Conservation (phyloP, 1,140 invertebrate genomes). For the Rhizoglyphus robini region DNA sequence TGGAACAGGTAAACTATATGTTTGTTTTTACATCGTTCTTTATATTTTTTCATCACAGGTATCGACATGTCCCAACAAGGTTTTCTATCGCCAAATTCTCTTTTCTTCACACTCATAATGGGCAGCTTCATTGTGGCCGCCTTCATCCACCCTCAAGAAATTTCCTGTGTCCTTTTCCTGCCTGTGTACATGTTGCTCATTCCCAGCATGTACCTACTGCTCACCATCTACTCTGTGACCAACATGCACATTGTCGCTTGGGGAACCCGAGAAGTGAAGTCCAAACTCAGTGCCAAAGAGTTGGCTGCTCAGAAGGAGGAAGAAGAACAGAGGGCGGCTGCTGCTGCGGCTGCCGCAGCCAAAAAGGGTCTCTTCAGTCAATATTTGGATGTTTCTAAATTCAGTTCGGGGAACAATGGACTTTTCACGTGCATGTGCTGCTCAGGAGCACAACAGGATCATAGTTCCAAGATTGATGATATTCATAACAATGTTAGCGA, state of each 20-base stretch:
- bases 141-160: constrained; percentile 93
- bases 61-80: constrained; percentile 86
- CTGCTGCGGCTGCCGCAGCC: not conserved
- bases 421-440: constrained; percentile 17
- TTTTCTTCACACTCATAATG: constrained; percentile 85
- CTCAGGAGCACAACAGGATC: not conserved
- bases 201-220: constrained; percentile 94
- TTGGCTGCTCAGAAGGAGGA: not conserved
- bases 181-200: constrained; percentile 90
- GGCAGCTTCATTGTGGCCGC: constrained; percentile 93
- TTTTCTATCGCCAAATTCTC: constrained; percentile 84
- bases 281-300: not conserved
- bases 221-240: constrained; percentile 93
- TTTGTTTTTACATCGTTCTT: too few species aligned
- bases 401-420: not conserved
- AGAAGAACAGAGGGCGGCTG: not conserved
- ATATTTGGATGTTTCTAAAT: not conserved
- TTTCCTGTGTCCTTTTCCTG: constrained; percentile 89
- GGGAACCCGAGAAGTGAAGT: constrained; percentile 89
- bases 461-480: not conserved
- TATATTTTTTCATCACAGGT: too few species aligned
- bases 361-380: not conserved
- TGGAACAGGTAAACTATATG: too few species aligned
- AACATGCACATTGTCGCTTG: constrained; percentile 96
- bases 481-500: not conserved